Evolutionary conservation across 2,797 vertebrate species (phyloP), one percentile per base, ranked within the genome.

Genomic region (Acanthornis magna): DNA sequence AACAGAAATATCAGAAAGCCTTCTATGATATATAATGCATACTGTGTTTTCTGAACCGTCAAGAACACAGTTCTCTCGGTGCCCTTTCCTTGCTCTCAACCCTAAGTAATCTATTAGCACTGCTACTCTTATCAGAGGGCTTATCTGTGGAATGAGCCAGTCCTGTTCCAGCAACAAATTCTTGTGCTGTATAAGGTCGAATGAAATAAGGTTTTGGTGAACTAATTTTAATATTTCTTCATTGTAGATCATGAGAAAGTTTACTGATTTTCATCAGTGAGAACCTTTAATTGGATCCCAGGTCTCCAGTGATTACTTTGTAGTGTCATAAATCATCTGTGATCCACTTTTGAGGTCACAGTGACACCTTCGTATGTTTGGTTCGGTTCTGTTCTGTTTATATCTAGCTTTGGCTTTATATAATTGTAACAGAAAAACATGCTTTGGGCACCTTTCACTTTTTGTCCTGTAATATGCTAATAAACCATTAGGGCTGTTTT

Each of bases 401-500:
- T 82, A 81, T 96, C 79, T 89, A 84, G 61, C 47, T 90, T 89
- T 78, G 51, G 45, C 55, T 95, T 96, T 95, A 76, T 88, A 26
- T 91, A 89, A 92, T 94, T 93, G 83, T 58, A 84, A 51, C 8
- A 55, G 71, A 88, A 70, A 86, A 92, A 94, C 63, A 60, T 63
- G 51, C 79, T 94, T 91, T 68, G 63, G 60, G 26, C 18, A 83
- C 63, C 85, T 97, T 97, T 95, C 77, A 54, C 91, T 96, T 95
- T 96, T 95, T 83, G 58, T 78, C 63, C 85, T 86, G 22, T 92
- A 93, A 95, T 77, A 93, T 70, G 43, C 74, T 95, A 97, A 90
- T 96, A 97, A 97, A 96, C 76, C n/a, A 58, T 76, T 80, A 91
- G 45, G 58, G 53, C 55, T 91, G 93, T 95, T 97, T 97, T 96